Conservation (phyloP, 2,888 invertebrate species). For the Corythucha ciliata region DNA sequence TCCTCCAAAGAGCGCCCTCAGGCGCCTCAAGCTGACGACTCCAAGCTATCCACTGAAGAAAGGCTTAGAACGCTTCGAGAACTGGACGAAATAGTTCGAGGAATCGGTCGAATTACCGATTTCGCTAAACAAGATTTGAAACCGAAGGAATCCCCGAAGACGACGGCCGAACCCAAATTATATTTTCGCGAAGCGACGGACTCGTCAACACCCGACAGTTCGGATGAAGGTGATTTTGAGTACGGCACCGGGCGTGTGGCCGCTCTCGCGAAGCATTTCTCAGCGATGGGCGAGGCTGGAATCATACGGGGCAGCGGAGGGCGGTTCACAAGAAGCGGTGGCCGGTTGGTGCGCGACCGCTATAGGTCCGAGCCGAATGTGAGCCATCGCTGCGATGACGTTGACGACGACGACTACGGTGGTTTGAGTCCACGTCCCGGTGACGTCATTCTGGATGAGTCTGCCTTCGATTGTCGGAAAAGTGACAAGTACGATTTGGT, state of each 20-base stretch:
- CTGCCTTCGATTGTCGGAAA: constrained; percentile 28
- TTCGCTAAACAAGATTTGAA: constrained; percentile 31
- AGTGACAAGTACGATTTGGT: constrained; percentile 27
- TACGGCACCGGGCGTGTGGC: constrained; percentile 60
- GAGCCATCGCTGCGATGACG: constrained; percentile 10
- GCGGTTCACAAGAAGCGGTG: constrained; percentile 23
- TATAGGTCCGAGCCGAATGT: constrained; percentile 40
- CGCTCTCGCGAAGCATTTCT: constrained; percentile 59
- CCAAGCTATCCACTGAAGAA: constrained; percentile 35
- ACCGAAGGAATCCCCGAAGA: constrained; percentile 30
- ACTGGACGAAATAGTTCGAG: constrained; percentile 36
- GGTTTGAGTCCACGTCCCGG: constrained; percentile 27
- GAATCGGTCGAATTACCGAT: constrained; percentile 29
- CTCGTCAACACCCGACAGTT: constrained; percentile 18
- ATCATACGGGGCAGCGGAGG: constrained; percentile 38
- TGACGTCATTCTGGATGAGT: constrained; percentile 30
- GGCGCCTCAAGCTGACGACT: background rate
- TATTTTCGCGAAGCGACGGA: constrained; percentile 40
- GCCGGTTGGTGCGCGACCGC: constrained; percentile 20
- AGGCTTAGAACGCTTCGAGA: constrained; percentile 35
- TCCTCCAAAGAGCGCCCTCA: constrained; percentile 1
- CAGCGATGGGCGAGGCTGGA: constrained; percentile 42
- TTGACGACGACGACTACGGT: constrained; percentile 13
- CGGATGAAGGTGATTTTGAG: constrained; percentile 36
- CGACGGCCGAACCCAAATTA: constrained; percentile 43